phyloP scores from a whole-genome alignment of 2,113 vertebrate genomes.

The Apus apus region DNA sequence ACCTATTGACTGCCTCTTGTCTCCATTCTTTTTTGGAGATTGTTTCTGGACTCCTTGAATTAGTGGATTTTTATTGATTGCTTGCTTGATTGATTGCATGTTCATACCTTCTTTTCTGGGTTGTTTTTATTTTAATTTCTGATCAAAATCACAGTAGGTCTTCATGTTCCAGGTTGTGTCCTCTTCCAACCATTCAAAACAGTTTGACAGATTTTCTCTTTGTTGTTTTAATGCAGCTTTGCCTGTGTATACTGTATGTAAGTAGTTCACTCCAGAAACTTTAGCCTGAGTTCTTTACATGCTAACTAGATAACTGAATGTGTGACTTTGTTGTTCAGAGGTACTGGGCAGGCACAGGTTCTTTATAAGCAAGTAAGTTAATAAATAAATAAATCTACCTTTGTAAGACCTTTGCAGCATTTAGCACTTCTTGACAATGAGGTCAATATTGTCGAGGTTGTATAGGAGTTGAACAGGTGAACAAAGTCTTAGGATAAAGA shows the following conservation, averaged over 20 bases:
- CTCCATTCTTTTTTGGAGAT: background rate
- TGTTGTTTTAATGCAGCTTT: background rate
- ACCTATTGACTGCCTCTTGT: background rate
- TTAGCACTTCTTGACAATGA: background rate
- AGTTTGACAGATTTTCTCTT: background rate
- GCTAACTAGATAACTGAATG: background rate
- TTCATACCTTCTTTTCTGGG: background rate
- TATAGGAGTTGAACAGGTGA: background rate
- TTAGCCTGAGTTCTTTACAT: background rate
- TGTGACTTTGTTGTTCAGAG: background rate
- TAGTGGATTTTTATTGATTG: background rate
- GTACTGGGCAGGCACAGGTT: background rate
- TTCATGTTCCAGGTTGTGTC: background rate
- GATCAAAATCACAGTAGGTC: background rate
- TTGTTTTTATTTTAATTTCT: background rate
- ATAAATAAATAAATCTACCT: background rate
- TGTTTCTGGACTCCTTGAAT: background rate
- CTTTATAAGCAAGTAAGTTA: background rate
- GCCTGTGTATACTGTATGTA: background rate
- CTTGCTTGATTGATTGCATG: too few species aligned
- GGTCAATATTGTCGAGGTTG: background rate
- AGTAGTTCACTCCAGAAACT: background rate
- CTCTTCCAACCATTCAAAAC: background rate
- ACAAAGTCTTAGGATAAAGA: background rate
- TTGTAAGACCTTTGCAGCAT: accelerated